These are phyloP conservation scores for Papilio aristodemus DNA, from an alignment of 1,140 invertebrate genomes.

Conservation along the genomic window DNA sequence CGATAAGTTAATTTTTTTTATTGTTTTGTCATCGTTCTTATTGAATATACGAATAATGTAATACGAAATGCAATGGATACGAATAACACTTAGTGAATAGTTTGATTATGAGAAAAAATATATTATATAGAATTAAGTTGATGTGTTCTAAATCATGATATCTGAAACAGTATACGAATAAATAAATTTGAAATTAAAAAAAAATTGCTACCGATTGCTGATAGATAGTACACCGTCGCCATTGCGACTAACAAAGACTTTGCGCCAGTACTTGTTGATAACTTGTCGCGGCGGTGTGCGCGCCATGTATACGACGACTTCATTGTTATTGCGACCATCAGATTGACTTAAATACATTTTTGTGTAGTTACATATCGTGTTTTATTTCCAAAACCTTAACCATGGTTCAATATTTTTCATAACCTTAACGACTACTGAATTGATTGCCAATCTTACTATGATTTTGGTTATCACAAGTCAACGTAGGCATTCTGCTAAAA, in stretches of 20 bases:
- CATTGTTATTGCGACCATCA: slow-evolving; percentile 77
- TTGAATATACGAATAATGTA: slow-evolving; percentile 38
- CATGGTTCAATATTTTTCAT: background rate
- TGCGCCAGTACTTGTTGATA: no score
- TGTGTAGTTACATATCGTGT: slow-evolving; percentile 71
- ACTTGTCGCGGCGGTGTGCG: slow-evolving; percentile 62
- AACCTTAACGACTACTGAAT: background rate
- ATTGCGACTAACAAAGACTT: no score
- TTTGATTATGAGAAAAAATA: slow-evolving; percentile 48
- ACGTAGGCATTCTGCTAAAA: no score
- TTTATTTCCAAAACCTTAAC: slow-evolving; percentile 49
- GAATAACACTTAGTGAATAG: slow-evolving; percentile 57
- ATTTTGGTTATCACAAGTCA: no score
- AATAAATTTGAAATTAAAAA: slow-evolving; percentile 53
- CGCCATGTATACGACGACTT: slow-evolving; percentile 76
- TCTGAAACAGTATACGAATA: slow-evolving; percentile 78
- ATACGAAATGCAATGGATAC: slow-evolving; percentile 44
- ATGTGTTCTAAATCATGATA: slow-evolving; percentile 77
- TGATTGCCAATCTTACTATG: no score
- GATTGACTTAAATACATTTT: slow-evolving; percentile 77
- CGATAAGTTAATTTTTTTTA: slow-evolving; percentile 51
- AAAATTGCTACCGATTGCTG: slow-evolving; percentile 55
- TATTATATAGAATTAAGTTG: slow-evolving; percentile 66
- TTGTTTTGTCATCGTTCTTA: slow-evolving; percentile 35
- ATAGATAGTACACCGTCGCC: slow-evolving; percentile 57